phyloP scores from a whole-genome alignment of 1,140 invertebrate genomes.

The Brachionus rotundiformis region DNA sequence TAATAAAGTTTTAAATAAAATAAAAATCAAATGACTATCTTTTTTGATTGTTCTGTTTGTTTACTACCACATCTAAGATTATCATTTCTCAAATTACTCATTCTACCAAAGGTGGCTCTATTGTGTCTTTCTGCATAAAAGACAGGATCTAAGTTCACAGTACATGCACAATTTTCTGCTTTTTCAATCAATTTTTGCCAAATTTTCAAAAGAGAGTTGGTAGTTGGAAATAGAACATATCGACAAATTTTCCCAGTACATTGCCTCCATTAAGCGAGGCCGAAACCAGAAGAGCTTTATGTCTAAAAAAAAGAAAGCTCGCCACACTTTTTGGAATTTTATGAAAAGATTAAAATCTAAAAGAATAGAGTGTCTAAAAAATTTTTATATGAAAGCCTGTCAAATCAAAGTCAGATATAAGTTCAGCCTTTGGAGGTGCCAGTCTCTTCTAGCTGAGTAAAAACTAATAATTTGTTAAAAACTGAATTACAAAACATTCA shows the following conservation, averaged over 20 bases:
- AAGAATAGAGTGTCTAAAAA: neutral
- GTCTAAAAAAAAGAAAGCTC: constrained; percentile 76
- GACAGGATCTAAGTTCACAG: constrained; percentile 68
- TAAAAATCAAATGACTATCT: too few relatives aligned
- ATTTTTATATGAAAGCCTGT: constrained; percentile 72
- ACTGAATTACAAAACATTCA: too few relatives aligned
- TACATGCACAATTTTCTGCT: constrained; percentile 65
- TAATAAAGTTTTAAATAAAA: too few relatives aligned
- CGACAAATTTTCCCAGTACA: constrained; percentile 77
- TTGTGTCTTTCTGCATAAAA: constrained; percentile 77
- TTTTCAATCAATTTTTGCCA: constrained; percentile 73
- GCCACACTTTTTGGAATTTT: neutral
- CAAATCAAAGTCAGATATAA: constrained; percentile 72
- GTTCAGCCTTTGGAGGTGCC: constrained; percentile 79
- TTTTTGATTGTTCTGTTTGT: too few relatives aligned
- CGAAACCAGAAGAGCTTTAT: constrained; percentile 76
- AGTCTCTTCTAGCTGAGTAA: constrained; percentile 79
- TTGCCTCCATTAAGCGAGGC: constrained; percentile 86
- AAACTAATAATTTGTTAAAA: too few relatives aligned
- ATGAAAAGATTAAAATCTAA: too few relatives aligned
- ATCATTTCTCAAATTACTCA: constrained; percentile 72
- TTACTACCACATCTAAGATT: too few relatives aligned
- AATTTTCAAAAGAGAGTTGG: constrained; percentile 77
- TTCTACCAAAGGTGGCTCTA: constrained; percentile 70
- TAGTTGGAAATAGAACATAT: too few relatives aligned